Conservation (phyloP, 2,797 vertebrate species). For the Spinus olivaceus region DNA sequence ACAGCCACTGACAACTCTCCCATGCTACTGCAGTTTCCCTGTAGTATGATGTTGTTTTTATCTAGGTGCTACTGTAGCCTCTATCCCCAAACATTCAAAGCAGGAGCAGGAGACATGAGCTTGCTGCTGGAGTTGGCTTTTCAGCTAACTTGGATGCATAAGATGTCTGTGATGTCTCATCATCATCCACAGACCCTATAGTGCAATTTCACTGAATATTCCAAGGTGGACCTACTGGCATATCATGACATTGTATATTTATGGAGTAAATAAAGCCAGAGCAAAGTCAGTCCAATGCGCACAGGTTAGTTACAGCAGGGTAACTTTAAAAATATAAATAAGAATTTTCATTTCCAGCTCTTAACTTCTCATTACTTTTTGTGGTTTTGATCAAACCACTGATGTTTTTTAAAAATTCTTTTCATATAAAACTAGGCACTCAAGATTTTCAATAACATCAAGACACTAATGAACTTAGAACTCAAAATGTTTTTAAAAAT, state of each 20-base stretch:
- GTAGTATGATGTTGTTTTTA: background rate
- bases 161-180: background rate
- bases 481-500: background rate
- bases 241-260: background rate
- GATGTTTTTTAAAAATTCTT: background rate
- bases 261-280: background rate
- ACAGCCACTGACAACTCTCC: background rate
- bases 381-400: background rate
- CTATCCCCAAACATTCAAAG: background rate
- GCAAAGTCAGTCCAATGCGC: background rate
- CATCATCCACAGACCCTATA: background rate
- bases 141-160: background rate
- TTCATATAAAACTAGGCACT: background rate
- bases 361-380: background rate
- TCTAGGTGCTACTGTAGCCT: background rate
- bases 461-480: background rate
- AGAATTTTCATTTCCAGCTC: background rate
- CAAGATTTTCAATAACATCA: background rate
- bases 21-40: rapidly evolving
- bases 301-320: background rate
- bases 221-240: background rate
- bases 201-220: background rate
- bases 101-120: background rate
- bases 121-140: background rate
- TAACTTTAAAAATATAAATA: background rate